phyloP scores from a whole-genome alignment of 2,113 vertebrate species.

The Caranx melampygus region DNA sequence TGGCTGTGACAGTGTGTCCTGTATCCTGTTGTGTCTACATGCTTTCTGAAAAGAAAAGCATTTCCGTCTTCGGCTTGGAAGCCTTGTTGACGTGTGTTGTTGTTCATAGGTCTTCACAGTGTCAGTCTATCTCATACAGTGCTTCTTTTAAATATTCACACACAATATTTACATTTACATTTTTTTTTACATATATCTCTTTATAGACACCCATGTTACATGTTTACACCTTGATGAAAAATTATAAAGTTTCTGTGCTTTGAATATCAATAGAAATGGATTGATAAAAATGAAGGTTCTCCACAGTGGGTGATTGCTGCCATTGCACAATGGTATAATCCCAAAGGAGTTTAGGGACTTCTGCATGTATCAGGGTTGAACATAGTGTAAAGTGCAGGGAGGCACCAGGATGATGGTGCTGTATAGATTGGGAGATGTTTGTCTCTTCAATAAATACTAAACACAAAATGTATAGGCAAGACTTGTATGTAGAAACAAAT shows the following conservation, averaged over 20 bases:
- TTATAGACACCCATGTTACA: slow-evolving; percentile 49
- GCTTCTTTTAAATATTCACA: slow-evolving; percentile 2
- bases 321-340: slow-evolving; percentile 19
- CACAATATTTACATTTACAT: neutral
- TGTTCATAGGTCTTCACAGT: slow-evolving; percentile 12
- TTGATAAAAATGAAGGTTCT: slow-evolving; percentile 16
- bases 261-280: slow-evolving; percentile 24
- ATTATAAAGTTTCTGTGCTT: slow-evolving; percentile 38
- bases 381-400: slow-evolving; percentile 50
- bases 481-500: slow-evolving; percentile 5
- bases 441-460: slow-evolving; percentile 12
- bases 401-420: slow-evolving; percentile 3
- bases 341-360: slow-evolving; percentile 13
- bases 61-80: slow-evolving; percentile 28
- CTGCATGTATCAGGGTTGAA: neutral
- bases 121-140: neutral
- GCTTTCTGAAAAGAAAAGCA: slow-evolving; percentile 25
- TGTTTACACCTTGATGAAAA: slow-evolving; percentile 41
- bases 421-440: slow-evolving; percentile 12
- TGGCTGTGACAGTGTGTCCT: slow-evolving; percentile 46
- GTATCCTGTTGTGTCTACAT: slow-evolving; percentile 79
- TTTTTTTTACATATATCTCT: slow-evolving; percentile 47
- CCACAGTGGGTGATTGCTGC: slow-evolving; percentile 34
- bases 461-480: slow-evolving; percentile 27
- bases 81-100: slow-evolving; percentile 5